Base-by-base conservation (phyloP, 2,888 invertebrate genomes). In the Synanthedon formicaeformis region DNA sequence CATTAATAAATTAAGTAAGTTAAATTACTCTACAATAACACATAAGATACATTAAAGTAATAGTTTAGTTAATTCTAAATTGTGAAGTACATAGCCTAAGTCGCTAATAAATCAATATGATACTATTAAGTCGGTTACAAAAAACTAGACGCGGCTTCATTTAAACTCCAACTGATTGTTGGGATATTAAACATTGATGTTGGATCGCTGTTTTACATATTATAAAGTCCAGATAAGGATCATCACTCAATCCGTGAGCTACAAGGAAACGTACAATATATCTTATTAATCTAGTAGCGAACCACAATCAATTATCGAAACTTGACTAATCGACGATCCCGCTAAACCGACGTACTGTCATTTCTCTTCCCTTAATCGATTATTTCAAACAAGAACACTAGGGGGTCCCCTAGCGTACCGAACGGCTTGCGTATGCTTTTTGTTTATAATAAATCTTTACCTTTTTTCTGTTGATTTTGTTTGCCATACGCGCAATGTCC, bases 351-450 rank as follows among this genome's bases (percentile, higher is more conserved):
- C 82, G 75, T 79, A 66, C 78, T 86, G 86, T 86, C 86, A 86
- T 87, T 87, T 85, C 85, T 87, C 86, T 82, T 83, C 75, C 78
- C 72, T 75, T 81, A 83, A 84, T 84, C 84, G 85, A 86, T 85
- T 81, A 84, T 74, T 84, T 81, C 75, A 82, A 82, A 81, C 79
- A 77, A 75, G 67, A 81, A 59, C 86, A 73, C 70, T 78, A 81
- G 86, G 86, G 84, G 86, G 83, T 80, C 83, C 69, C 61, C 69
- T 70, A 71, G 73, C 65, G 63, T 62, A 67, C 66, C 60, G 65
- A 65, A 65, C 63, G 66, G 65, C 73, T 69, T 69, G 69, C 71
- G 68, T 68, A 73, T 69, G 69, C 67, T 75, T 78, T 79, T 72
- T 71, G 70, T 77, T 66, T 66, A 71, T 74, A 71, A 79, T 81